Conservation (phyloP, 1,140 invertebrate genomes). For the Megalopta genalis region DNA sequence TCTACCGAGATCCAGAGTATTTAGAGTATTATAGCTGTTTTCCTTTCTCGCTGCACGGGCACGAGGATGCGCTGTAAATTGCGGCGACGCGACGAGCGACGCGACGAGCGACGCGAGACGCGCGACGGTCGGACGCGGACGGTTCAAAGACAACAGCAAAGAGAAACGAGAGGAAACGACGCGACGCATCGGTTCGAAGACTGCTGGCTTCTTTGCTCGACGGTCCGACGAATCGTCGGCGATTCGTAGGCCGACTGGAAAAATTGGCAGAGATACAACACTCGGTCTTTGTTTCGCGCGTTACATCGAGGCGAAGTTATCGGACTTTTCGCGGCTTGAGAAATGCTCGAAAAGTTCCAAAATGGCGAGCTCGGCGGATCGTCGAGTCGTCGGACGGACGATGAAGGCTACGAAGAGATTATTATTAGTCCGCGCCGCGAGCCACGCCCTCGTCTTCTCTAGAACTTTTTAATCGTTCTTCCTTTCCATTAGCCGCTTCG, state of each 20-base stretch:
- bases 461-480: background rate
- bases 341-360: too few species aligned
- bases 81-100: background rate
- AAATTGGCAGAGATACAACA: too few species aligned
- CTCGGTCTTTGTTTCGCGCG: too few species aligned
- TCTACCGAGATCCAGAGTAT: too few species aligned
- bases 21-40: constrained; percentile 3
- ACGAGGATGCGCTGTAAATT: constrained; percentile 25
- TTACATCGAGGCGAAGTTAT: too few species aligned
- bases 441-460: background rate
- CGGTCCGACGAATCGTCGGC: too few species aligned
- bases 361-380: background rate
- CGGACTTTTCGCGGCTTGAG: too few species aligned
- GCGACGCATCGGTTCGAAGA: background rate
- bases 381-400: background rate
- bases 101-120: too few species aligned
- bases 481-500: background rate
- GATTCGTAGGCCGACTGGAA: too few species aligned
- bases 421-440: background rate
- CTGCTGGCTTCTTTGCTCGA: background rate
- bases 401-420: background rate
- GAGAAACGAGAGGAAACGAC: too few species aligned
- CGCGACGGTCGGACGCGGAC: too few species aligned
- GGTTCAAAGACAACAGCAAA: background rate
- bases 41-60: background rate